These are phyloP conservation scores for Caenorhabditis remanei DNA, from an alignment of 1,140 invertebrate species.

Conservation along the genomic window DNA sequence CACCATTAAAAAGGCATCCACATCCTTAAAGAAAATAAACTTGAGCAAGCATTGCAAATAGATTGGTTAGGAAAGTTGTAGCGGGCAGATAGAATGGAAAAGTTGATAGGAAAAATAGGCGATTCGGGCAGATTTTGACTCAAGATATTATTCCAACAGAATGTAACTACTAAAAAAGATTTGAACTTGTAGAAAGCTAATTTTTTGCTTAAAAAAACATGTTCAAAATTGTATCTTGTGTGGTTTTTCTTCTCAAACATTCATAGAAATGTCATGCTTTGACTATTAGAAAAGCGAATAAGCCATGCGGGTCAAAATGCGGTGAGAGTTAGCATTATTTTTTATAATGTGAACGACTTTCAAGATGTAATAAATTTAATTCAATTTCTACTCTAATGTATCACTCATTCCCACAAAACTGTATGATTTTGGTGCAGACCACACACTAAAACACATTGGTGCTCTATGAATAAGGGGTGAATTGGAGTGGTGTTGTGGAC, in stretches of 20 bases:
- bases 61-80: constrained; percentile 19
- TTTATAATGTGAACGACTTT: background rate
- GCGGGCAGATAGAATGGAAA: constrained; percentile 7
- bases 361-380: background rate
- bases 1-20: constrained; percentile 1
- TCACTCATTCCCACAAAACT: background rate
- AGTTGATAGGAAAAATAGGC: background rate
- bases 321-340: background rate
- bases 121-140: constrained; percentile 21
- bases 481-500: constrained; percentile 56
- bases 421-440: constrained; percentile 2
- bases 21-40: constrained; percentile 14
- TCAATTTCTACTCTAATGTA: background rate
- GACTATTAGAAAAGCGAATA: constrained; percentile 29
- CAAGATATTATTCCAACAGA: background rate
- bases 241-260: background rate
- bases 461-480: constrained; percentile 37
- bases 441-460: constrained; percentile 20
- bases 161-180: background rate
- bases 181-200: background rate
- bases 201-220: background rate
- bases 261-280: constrained; percentile 16
- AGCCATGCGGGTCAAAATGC: constrained; percentile 22
- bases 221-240: constrained; percentile 35
- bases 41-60: constrained; percentile 18